Conservation (phyloP, 2,797 vertebrate species). For the Staurois parvus region DNA sequence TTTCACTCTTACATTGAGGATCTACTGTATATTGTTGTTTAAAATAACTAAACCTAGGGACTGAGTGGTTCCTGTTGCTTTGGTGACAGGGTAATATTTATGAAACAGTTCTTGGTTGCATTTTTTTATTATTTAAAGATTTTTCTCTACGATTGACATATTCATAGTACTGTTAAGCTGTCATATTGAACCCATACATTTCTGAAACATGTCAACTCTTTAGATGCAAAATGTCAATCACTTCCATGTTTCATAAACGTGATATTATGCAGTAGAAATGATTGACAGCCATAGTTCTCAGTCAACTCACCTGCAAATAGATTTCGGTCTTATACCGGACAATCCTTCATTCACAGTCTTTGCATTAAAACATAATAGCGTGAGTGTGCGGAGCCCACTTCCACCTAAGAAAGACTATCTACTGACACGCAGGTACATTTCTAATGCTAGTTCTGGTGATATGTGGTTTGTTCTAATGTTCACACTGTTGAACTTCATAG, state of each 20-base stretch:
- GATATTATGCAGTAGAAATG: neutral
- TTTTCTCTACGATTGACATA: neutral
- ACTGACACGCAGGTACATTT: neutral
- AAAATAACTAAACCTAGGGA: too few relatives aligned
- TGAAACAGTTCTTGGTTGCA: too few relatives aligned
- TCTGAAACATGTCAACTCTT: neutral
- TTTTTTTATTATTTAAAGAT: too few relatives aligned
- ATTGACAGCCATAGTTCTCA: neutral
- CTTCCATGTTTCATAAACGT: neutral
- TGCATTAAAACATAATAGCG: neutral
- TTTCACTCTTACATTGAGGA: too few relatives aligned
- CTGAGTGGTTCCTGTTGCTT: too few relatives aligned
- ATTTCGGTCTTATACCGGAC: neutral
- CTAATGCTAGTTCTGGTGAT: neutral
- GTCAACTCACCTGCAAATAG: neutral
- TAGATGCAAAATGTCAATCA: conserved; percentile 3
- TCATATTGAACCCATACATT: neutral
- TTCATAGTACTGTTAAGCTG: neutral
- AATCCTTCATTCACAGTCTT: neutral
- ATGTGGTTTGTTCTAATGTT: neutral
- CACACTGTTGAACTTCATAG: conserved; percentile 14
- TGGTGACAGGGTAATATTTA: too few relatives aligned
- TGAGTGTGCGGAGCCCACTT: neutral
- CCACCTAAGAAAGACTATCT: neutral
- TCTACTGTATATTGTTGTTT: too few relatives aligned